phyloP scores from a whole-genome alignment of 1,140 invertebrate genomes.

The roundworm (Caenorhabditis elegans) region DNA sequence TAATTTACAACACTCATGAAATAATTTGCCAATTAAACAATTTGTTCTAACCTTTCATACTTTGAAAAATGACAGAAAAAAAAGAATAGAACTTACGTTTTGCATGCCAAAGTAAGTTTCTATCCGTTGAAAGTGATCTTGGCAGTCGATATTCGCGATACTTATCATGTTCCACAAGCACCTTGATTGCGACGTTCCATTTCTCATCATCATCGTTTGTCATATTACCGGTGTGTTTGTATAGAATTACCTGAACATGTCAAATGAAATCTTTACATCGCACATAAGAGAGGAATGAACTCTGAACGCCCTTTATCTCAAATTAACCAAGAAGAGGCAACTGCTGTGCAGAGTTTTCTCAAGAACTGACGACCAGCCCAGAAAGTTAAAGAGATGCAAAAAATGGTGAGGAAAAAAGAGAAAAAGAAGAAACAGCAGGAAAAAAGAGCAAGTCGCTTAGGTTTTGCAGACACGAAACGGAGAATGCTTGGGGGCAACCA shows the following conservation, averaged over 20 bases:
- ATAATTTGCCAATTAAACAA: too few relatives aligned
- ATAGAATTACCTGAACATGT: constrained; percentile 6
- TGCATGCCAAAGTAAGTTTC: background rate
- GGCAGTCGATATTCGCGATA: background rate
- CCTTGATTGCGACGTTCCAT: background rate
- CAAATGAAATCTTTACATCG: too few relatives aligned
- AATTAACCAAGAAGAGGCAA: background rate
- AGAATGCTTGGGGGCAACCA: background rate
- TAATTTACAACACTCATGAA: too few relatives aligned
- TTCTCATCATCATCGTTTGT: background rate
- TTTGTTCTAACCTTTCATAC: too few relatives aligned
- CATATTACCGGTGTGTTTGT: background rate
- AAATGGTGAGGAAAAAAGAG: background rate
- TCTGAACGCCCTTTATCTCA: background rate
- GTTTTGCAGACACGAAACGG: background rate
- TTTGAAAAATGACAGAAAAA: too few relatives aligned
- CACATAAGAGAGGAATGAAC: background rate
- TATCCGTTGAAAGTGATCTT: background rate
- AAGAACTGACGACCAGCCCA: too few relatives aligned
- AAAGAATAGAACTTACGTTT: constrained; percentile 2
- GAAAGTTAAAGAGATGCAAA: background rate
- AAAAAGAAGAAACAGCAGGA: background rate
- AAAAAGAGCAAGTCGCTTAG: constrained; percentile 7
- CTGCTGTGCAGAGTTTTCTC: background rate
- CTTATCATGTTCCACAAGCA: background rate